These are phyloP conservation scores for Rhabdomys pumilio DNA, from an alignment of 2,797 vertebrate genomes.

Conservation along the genomic window DNA sequence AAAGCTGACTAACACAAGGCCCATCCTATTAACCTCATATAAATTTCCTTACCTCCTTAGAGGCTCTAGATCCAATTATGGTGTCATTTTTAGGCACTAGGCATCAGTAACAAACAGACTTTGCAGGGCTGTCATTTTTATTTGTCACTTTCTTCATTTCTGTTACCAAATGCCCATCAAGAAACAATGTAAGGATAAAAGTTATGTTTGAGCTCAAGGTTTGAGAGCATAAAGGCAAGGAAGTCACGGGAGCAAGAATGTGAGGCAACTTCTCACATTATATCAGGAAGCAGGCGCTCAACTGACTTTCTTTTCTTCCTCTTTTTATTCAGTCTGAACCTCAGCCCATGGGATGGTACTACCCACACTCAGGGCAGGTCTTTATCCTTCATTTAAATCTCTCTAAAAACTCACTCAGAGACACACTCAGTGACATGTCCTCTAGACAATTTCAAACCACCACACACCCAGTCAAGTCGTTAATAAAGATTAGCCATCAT, in stretches of 20 bases:
- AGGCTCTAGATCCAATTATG: neutral
- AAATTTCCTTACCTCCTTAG: neutral
- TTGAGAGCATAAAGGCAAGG: neutral
- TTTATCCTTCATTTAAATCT: neutral
- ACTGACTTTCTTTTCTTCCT: neutral
- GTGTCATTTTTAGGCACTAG: neutral
- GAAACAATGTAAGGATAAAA: neutral
- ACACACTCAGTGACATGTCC: neutral
- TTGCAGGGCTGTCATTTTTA: neutral
- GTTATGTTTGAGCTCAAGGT: neutral
- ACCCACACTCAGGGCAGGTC: neutral
- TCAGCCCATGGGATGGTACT: neutral
- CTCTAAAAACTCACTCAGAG: neutral
- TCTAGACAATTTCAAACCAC: neutral
- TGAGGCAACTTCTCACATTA: neutral
- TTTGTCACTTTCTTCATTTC: neutral
- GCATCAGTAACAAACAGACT: neutral
- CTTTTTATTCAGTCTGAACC: neutral
- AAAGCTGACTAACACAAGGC: neutral
- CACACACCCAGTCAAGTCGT: neutral
- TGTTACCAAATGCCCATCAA: neutral
- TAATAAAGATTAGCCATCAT: neutral
- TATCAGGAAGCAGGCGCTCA: neutral
- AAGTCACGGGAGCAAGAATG: neutral
- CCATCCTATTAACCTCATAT: neutral